These are phyloP conservation scores for Neoarius graeffei DNA, from an alignment of 2,113 vertebrate genomes.

Conservation along the genomic window DNA sequence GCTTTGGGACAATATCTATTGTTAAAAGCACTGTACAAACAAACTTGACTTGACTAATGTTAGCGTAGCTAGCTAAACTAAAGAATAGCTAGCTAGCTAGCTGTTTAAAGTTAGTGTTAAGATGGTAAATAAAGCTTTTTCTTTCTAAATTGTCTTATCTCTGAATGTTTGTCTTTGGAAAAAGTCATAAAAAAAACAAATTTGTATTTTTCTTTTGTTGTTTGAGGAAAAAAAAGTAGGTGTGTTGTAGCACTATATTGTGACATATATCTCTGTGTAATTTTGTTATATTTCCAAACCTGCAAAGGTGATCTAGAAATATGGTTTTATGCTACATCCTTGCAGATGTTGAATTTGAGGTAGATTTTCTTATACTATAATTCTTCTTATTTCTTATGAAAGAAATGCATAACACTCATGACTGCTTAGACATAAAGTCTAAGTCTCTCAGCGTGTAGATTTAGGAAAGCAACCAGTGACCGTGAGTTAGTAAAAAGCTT, in stretches of 20 bases:
- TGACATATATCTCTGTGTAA: background rate
- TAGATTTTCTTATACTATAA: background rate
- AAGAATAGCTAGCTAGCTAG: background rate
- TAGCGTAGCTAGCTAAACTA: background rate
- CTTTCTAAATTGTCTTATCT: background rate
- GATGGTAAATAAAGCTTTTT: background rate
- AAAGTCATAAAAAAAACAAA: background rate
- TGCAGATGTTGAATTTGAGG: too few species aligned
- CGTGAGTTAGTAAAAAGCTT: constrained; percentile 11
- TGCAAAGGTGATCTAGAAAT: background rate
- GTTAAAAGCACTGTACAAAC: too few species aligned
- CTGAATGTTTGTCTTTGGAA: background rate
- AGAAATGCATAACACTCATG: background rate
- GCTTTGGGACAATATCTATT: too few species aligned
- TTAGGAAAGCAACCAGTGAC: background rate
- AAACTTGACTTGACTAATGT: background rate
- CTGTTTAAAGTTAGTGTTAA: background rate
- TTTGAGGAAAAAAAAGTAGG: background rate
- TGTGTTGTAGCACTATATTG: background rate
- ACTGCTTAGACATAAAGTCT: background rate
- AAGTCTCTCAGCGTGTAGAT: background rate
- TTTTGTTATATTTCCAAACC: background rate
- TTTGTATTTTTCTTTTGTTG: background rate
- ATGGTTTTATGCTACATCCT: background rate
- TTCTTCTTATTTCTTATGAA: background rate